Conservation (phyloP, 2,888 invertebrate genomes). For the Mylabris sibirica region DNA sequence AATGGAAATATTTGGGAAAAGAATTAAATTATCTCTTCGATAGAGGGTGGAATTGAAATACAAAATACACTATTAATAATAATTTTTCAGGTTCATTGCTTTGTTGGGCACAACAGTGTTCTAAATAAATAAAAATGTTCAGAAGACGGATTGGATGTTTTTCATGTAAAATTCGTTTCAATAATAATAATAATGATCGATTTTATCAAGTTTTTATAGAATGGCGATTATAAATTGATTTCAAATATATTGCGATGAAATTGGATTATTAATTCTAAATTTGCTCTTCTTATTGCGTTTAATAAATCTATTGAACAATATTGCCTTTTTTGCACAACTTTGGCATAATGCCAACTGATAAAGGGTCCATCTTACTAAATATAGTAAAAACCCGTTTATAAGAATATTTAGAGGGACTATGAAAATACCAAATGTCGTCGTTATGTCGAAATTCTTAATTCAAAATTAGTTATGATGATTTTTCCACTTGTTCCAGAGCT, state of each 20-base stretch:
- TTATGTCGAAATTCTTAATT: background rate
- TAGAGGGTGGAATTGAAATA: background rate
- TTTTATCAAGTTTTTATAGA: background rate
- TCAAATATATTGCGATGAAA: constrained; percentile 39
- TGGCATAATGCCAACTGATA: background rate
- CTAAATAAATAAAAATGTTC: background rate
- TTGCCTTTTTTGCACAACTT: background rate
- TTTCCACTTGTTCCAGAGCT: background rate
- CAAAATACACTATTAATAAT: background rate
- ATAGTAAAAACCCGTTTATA: background rate
- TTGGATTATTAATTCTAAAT: constrained; percentile 15
- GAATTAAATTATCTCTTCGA: background rate
- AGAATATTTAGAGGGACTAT: background rate
- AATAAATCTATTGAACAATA: constrained; percentile 12
- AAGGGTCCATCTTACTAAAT: background rate
- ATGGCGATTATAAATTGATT: constrained; percentile 27
- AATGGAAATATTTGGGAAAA: background rate
- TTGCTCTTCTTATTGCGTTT: background rate
- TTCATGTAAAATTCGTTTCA: background rate
- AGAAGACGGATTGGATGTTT: background rate
- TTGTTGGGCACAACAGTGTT: background rate
- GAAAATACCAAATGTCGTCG: background rate
- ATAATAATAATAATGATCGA: background rate
- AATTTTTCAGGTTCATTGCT: background rate
- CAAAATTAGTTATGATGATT: no score